A percentile compares a stretch with the other conserved stretches of the same genome.
These are phyloP conservation scores for Ichneumoninae sp. DNA, from an alignment of 2,888 invertebrate species.

Conservation along the genomic window DNA sequence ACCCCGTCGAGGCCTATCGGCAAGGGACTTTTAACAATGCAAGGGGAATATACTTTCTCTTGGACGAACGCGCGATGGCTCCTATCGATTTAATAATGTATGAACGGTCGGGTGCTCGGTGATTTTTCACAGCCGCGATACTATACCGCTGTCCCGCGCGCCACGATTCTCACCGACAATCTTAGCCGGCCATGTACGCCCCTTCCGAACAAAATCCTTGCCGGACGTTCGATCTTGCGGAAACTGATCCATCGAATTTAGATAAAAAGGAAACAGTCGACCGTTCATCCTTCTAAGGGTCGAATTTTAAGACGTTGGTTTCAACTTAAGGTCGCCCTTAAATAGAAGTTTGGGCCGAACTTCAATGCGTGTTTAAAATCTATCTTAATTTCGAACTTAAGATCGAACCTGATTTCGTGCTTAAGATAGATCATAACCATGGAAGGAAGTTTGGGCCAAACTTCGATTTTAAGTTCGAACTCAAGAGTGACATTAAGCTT, in stretches of 20 bases:
- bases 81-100: conserved; percentile 78
- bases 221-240: conserved; percentile 4
- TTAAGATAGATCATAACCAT: too few species aligned
- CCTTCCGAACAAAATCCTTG: conserved; percentile 24
- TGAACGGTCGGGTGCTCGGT: conserved; percentile 73
- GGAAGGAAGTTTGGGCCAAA: too few species aligned
- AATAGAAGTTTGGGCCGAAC: not conserved
- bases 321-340: too few species aligned
- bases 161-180: conserved; percentile 43
- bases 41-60: conserved; percentile 73
- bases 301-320: too few species aligned
- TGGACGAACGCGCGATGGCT: conserved; percentile 75
- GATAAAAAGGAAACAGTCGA: not conserved
- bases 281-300: not conserved
- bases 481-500: too few species aligned
- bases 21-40: conserved; percentile 75
- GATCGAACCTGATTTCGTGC: too few species aligned
- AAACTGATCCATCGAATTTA: conserved; percentile 6
- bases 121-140: conserved; percentile 72
- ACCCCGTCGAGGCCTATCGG: conserved; percentile 72
- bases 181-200: conserved; percentile 34
- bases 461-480: too few species aligned
- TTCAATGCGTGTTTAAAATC: too few species aligned
- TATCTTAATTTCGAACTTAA: not conserved
- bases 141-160: conserved; percentile 1